Percentiles rank a stretch among this genome's conserved stretches.
Evolutionary conservation across 2,888 invertebrate genomes (phyloP).

Genomic region (Cosmopolites sordidus): DNA sequence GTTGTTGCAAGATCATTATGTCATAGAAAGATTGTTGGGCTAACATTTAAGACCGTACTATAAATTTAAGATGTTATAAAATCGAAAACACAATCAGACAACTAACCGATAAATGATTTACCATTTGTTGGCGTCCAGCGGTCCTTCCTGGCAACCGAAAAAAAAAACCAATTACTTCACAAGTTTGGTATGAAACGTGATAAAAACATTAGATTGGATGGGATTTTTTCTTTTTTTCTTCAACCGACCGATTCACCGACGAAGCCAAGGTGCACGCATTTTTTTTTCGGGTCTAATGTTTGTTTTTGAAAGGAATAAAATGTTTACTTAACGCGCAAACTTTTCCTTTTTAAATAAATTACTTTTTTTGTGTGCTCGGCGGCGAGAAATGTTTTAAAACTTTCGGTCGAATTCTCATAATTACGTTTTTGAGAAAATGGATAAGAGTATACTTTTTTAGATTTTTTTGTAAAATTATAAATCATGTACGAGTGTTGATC

Average conservation of each 20-base stretch:
- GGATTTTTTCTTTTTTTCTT: conserved; percentile 11
- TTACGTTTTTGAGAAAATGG: too few relatives aligned
- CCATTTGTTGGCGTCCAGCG: background rate
- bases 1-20: too few relatives aligned
- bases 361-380: background rate
- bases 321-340: conserved; percentile 1
- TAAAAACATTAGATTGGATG: conserved; percentile 23
- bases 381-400: too few relatives aligned
- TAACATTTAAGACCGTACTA: too few relatives aligned
- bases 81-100: too few relatives aligned
- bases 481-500: too few relatives aligned
- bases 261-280: background rate
- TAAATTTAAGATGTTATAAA: too few relatives aligned
- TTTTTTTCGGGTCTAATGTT: background rate
- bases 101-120: background rate
- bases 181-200: conserved; percentile 13
- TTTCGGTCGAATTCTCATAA: too few relatives aligned
- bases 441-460: too few relatives aligned
- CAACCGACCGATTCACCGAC: background rate
- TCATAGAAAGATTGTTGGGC: too few relatives aligned
- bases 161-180: conserved; percentile 23
- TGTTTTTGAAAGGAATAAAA: background rate
- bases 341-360: background rate
- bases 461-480: too few relatives aligned
- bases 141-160: conserved; percentile 20